A percentile compares a stretch with the other conserved stretches of the same genome.
These are phyloP conservation scores for Patella pellucida DNA, from an alignment of 2,888 invertebrate species.

Conservation along the genomic window DNA sequence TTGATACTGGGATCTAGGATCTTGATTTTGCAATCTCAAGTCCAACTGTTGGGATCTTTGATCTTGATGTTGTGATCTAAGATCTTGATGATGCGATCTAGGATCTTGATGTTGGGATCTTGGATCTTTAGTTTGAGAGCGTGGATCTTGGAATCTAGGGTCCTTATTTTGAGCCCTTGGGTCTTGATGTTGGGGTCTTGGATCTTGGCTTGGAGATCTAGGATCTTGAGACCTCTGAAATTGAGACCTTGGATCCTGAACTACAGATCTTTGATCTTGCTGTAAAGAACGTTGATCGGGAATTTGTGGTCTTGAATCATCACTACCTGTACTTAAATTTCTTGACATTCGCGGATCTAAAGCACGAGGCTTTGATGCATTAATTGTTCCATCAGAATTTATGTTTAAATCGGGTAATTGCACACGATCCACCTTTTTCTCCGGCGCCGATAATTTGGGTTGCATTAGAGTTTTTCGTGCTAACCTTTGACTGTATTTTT, in stretches of 20 bases:
- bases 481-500: slow-evolving; percentile 37
- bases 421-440: background rate
- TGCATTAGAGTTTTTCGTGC: slow-evolving; percentile 14
- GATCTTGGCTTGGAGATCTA: background rate
- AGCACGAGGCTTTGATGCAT: background rate
- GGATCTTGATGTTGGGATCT: background rate
- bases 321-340: no score
- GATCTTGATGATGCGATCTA: background rate
- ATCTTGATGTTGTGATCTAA: background rate
- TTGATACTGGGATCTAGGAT: background rate
- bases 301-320: no score
- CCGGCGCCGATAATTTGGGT: background rate
- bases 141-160: background rate
- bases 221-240: background rate
- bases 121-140: background rate
- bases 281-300: background rate
- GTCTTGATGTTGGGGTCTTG: background rate
- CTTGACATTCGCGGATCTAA: background rate
- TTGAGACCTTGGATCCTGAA: background rate
- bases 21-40: background rate
- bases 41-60: background rate
- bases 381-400: background rate
- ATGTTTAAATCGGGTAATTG: background rate
- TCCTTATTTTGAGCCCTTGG: background rate
- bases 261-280: background rate